A percentile compares a stretch with the other conserved stretches of the same genome.
phyloP scores from a whole-genome alignment of 2,113 vertebrate species.

The Halcyon senegalensis region DNA sequence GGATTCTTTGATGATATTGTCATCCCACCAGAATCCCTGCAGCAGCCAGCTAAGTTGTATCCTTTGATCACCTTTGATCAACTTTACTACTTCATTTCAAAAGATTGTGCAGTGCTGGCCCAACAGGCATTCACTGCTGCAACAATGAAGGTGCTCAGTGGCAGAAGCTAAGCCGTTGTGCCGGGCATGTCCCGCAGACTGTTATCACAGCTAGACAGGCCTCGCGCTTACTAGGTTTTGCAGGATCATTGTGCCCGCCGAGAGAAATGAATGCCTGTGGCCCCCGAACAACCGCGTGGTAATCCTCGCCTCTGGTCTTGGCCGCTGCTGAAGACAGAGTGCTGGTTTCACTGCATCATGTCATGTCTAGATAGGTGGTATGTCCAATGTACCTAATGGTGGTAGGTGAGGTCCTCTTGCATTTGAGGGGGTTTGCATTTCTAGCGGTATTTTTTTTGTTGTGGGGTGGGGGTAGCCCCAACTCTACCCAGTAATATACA shows the following conservation, averaged over 20 bases:
- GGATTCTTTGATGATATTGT: conserved; percentile 95
- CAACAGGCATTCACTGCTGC: conserved; percentile 10
- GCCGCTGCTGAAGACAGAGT: not conserved
- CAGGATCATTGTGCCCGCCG: not conserved
- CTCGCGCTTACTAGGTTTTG: not conserved
- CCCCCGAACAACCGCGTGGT: not conserved
- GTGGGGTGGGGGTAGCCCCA: not conserved
- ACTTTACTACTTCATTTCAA: conserved; percentile 48
- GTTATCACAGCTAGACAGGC: conserved; percentile 44
- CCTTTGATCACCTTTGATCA: conserved; percentile 74
- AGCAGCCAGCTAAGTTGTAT: conserved; percentile 97
- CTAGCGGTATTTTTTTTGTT: not conserved
- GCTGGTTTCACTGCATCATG: not conserved
- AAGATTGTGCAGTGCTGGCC: conserved; percentile 59
- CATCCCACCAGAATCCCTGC: conserved; percentile 92
- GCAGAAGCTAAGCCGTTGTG: conserved; percentile 20
- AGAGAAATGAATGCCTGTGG: not conserved
- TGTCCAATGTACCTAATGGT: not conserved
- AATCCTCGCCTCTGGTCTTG: conserved; percentile 34
- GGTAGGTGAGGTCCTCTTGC: not conserved
- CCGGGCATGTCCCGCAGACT: not conserved
- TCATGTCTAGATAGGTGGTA: not conserved
- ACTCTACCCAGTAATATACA: not conserved
- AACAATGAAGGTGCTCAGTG: conserved; percentile 29
- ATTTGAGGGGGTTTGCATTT: not conserved